Evolutionary conservation across 2,797 vertebrate species (phyloP), one percentile per base, ranked within the genome.

Genomic region (Lindbergichthys nudifrons): DNA sequence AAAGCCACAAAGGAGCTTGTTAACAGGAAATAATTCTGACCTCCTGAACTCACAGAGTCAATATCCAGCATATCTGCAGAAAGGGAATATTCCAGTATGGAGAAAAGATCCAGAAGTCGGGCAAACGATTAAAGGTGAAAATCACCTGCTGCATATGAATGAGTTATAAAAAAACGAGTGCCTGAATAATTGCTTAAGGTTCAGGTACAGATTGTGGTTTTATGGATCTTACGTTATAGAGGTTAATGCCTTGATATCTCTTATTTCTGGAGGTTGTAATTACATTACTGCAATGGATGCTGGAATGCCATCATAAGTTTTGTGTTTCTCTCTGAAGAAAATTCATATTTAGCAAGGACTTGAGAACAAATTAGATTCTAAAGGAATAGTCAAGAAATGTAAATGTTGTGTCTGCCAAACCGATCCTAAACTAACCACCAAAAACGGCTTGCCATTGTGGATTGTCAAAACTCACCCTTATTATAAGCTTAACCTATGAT

Each of bases 21-120:
- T 77, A 84, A 30, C 59, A 52, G 53, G 19, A 70, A 79, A 50
- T 47, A 30, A 70, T 26, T 67, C 50, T 63, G 78, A 84, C 70
- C 59, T 63, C 21, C 47, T 65, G 41, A 56, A 69, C 62, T 64
- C 21, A 1, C 14, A 10, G 43, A 48, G 54, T 12, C 42, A 15
- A 53, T 3, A 21, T 48, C 50, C 57, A 63, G 57, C 41, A 10
- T 2, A 64, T 41, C 12, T 43, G 13, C 15, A 54, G 65, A 13
- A 26, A 69, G 18, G 23, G 6, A 50, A 63, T 51, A 42, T 47
- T 70, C 26, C 52, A 18, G 32, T 1, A 5, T 26, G 0, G 0
- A 14, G 26, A 1, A 12, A 16, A 42, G 45, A 45, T 14, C 10
- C 3, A 42, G 15, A 6, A 30, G 30, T 39, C 23, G 10, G 36